Percentiles rank a stretch among this genome's conserved stretches.
phyloP scores from a whole-genome alignment of 1,140 invertebrate genomes.

The Drosophila albomicans region DNA sequence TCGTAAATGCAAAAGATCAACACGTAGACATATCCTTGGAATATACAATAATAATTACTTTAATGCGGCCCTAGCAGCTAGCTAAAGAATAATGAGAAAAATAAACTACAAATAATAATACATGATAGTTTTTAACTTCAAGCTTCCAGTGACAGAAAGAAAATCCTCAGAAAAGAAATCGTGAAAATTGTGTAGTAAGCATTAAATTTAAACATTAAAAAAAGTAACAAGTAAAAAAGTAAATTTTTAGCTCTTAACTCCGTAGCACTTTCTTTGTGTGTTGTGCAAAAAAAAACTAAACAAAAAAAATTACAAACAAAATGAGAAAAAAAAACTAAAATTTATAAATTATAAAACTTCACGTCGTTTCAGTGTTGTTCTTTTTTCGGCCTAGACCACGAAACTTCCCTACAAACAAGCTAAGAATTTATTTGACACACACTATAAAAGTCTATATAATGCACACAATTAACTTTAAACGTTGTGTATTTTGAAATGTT shows the following conservation, averaged over 20 bases:
- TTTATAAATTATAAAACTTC: conserved; percentile 49
- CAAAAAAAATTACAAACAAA: conserved; percentile 32
- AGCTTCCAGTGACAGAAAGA: conserved; percentile 79
- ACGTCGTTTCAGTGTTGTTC: conserved; percentile 75
- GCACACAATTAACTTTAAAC: conserved; percentile 68
- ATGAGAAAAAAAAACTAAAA: conserved; percentile 30
- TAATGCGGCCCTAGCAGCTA: conserved; percentile 72
- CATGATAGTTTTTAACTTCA: conserved; percentile 74
- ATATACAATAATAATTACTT: conserved; percentile 84
- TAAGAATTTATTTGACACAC: conserved; percentile 78
- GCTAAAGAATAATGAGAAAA: conserved; percentile 49
- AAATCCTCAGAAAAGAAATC: conserved; percentile 59
- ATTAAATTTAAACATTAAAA: conserved; percentile 63
- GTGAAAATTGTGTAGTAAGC: conserved; percentile 75
- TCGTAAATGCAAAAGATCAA: conserved; percentile 70
- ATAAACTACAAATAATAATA: conserved; percentile 50
- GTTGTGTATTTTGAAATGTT: conserved; percentile 69
- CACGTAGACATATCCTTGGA: conserved; percentile 84
- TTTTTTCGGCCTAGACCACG: conserved; percentile 61
- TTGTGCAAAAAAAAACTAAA: conserved; percentile 66
- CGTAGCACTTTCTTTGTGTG: conserved; percentile 79
- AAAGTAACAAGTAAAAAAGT: conserved; percentile 18
- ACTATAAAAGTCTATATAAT: conserved; percentile 54
- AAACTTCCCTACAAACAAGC: conserved; percentile 71
- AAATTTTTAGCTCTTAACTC: conserved; percentile 76